Evolutionary conservation across 1,140 invertebrate genomes (phyloP).

Genomic region (Drosophila neocordata): DNA sequence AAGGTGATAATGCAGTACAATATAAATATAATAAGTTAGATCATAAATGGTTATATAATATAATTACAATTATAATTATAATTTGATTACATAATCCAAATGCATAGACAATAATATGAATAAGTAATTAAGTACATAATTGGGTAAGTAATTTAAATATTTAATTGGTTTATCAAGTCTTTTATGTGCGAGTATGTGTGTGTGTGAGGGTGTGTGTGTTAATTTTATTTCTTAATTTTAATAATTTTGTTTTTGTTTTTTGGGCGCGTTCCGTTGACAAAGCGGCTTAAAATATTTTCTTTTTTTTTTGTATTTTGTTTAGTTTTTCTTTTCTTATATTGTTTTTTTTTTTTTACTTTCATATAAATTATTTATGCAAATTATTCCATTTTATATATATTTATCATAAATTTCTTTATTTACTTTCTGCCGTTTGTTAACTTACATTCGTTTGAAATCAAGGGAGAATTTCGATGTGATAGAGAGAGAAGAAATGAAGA

Average conservation of each 20-base stretch:
- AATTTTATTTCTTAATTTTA: slow-evolving; percentile 23
- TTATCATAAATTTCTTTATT: background rate
- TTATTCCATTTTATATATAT: slow-evolving; percentile 22
- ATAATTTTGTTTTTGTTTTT: slow-evolving; percentile 25
- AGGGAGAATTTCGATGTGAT: no score
- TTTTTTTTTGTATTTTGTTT: slow-evolving; percentile 20
- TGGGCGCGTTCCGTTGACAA: slow-evolving; percentile 74
- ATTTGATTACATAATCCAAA: slow-evolving; percentile 44
- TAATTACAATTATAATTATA: slow-evolving; percentile 32
- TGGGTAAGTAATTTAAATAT: slow-evolving; percentile 22
- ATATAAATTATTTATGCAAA: slow-evolving; percentile 2
- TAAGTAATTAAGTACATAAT: slow-evolving; percentile 46
- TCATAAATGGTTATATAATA: slow-evolving; percentile 40
- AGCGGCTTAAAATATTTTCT: slow-evolving; percentile 70
- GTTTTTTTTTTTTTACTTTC: background rate
- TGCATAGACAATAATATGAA: slow-evolving; percentile 36
- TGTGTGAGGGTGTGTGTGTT: slow-evolving; percentile 11
- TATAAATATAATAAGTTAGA: slow-evolving; percentile 20
- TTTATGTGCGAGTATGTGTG: slow-evolving; percentile 19
- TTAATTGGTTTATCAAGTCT: slow-evolving; percentile 12
- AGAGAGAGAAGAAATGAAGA: no score
- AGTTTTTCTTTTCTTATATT: background rate
- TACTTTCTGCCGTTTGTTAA: slow-evolving; percentile 6
- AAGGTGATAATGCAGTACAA: slow-evolving; percentile 12
- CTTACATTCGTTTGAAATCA: background rate